These are phyloP conservation scores for Mythimna pallens DNA, from an alignment of 2,888 invertebrate species.

Conservation along the genomic window DNA sequence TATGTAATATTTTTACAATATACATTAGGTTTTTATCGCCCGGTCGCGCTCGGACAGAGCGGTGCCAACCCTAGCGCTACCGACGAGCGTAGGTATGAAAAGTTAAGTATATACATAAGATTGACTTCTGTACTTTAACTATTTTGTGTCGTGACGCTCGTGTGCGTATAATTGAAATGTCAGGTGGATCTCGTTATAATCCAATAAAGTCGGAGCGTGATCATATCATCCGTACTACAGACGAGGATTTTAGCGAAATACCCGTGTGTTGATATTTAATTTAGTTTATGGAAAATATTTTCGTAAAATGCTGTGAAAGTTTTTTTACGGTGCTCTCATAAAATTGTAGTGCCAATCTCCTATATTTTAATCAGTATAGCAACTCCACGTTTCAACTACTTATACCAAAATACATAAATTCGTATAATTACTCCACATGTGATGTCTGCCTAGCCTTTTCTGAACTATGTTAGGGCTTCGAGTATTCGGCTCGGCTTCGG, in stretches of 20 bases:
- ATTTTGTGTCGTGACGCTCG: conserved; percentile 19
- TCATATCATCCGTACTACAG: conserved; percentile 46
- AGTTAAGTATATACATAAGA: too few species aligned
- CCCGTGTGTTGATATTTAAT: conserved; percentile 44
- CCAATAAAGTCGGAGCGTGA: conserved; percentile 64
- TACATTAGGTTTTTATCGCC: too few species aligned
- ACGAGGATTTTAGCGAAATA: conserved; percentile 24
- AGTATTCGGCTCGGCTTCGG: too few species aligned
- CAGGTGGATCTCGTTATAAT: conserved; percentile 65
- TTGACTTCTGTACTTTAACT: too few species aligned
- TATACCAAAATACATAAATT: neutral
- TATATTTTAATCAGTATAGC: neutral
- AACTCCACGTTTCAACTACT: neutral
- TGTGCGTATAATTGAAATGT: conserved; percentile 68
- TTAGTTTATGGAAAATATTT: conserved; percentile 33
- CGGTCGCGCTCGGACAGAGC: too few species aligned
- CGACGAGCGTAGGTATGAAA: too few species aligned
- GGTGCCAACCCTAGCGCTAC: too few species aligned
- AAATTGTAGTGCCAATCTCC: conserved; percentile 9
- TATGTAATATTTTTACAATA: too few species aligned
- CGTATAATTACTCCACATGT: neutral
- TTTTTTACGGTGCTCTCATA: conserved; percentile 16
- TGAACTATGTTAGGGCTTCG: too few species aligned
- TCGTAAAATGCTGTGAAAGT: conserved; percentile 8
- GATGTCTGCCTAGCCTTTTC: too few species aligned